Evolutionary conservation across 1,140 invertebrate genomes (phyloP).

Genomic region (Tetramorium simillimum): DNA sequence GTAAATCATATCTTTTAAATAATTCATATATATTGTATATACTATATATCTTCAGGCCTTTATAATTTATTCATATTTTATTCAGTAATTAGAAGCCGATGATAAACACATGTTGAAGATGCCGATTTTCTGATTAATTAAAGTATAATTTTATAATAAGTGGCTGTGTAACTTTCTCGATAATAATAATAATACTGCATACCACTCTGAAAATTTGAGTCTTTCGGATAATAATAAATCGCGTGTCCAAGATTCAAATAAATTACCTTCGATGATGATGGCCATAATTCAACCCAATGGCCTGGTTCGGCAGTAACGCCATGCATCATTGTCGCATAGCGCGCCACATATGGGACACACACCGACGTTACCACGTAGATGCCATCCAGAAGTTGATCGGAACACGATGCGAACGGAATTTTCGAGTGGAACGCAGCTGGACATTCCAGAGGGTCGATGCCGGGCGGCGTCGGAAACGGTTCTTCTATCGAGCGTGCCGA

Average conservation of each 20-base stretch:
- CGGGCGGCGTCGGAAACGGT: slow-evolving; percentile 62
- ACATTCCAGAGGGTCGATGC: slow-evolving; percentile 27
- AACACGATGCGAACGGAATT: slow-evolving; percentile 37
- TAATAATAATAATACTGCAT: slow-evolving; percentile 7
- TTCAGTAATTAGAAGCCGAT: neutral
- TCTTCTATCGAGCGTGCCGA: slow-evolving; percentile 46
- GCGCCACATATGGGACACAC: slow-evolving; percentile 17
- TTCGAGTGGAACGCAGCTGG: slow-evolving; percentile 49
- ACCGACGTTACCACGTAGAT: slow-evolving; percentile 4
- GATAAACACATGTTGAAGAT: neutral
- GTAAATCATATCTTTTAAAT: neutral
- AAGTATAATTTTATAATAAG: neutral
- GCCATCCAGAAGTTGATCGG: slow-evolving; percentile 34
- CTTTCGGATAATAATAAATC: slow-evolving; percentile 21
- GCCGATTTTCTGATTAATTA: neutral
- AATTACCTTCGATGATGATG: slow-evolving; percentile 31
- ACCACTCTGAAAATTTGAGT: neutral
- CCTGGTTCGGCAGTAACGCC: slow-evolving; percentile 19
- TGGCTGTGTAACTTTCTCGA: neutral
- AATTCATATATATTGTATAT: neutral
- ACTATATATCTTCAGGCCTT: neutral
- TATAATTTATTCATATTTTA: neutral
- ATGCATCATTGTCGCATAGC: slow-evolving; percentile 39
- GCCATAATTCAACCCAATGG: slow-evolving; percentile 47
- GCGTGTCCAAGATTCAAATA: slow-evolving; percentile 16